Evolutionary conservation across 2,113 vertebrate species (phyloP).

Genomic region (Mormyrus lacerda): DNA sequence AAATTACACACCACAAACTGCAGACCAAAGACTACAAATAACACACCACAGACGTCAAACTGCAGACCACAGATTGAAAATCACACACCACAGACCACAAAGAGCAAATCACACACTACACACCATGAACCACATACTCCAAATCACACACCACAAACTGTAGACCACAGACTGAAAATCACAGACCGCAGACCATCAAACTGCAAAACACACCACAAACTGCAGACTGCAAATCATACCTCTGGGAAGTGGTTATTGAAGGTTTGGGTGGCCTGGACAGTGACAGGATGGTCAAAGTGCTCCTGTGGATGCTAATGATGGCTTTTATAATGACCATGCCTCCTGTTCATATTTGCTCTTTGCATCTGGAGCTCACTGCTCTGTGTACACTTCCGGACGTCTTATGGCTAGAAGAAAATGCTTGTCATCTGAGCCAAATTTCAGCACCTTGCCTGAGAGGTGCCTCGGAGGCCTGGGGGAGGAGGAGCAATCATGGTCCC

Average conservation of each 20-base stretch:
- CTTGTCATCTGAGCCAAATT: neutral
- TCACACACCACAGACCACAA: neutral
- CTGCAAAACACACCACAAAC: neutral
- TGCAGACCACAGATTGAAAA: too few species aligned
- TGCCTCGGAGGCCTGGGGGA: neutral
- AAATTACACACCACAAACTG: neutral
- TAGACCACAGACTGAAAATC: neutral
- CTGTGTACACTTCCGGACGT: neutral
- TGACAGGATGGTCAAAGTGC: neutral
- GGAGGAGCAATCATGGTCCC: neutral
- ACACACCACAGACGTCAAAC: neutral
- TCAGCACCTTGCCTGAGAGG: neutral
- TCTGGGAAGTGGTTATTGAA: neutral
- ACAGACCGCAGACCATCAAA: neutral
- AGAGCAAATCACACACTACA: neutral
- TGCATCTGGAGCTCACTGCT: neutral
- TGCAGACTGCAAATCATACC: neutral
- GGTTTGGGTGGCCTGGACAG: neutral
- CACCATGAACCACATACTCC: too few species aligned
- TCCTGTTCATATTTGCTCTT: neutral
- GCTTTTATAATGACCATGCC: neutral
- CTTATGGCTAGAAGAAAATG: neutral
- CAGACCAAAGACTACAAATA: neutral
- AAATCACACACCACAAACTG: neutral
- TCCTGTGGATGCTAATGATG: neutral